Evolutionary conservation across 2,797 vertebrate genomes (phyloP).

Genomic region (Uromys caudimaculatus): DNA sequence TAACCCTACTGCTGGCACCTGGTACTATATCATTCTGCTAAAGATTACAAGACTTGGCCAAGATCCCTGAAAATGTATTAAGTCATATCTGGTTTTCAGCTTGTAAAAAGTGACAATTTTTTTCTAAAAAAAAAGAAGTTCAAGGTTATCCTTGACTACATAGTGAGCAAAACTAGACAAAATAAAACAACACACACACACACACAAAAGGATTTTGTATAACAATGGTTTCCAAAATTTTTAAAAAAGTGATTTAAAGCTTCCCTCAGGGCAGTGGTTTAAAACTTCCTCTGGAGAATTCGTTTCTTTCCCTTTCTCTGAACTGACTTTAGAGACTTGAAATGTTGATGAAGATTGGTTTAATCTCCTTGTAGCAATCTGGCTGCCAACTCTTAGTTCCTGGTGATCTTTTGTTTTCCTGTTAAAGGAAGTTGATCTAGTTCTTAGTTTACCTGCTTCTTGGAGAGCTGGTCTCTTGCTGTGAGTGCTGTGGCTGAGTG

Average conservation of each 20-base stretch:
- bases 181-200: neutral
- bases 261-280: neutral
- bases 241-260: neutral
- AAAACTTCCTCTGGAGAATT: neutral
- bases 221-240: neutral
- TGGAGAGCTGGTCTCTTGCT: neutral
- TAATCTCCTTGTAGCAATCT: neutral
- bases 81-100: constrained; percentile 52
- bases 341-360: neutral
- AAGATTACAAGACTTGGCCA: neutral
- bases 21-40: neutral
- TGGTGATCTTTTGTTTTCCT: neutral
- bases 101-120: constrained; percentile 58
- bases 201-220: neutral
- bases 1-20: neutral
- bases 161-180: neutral
- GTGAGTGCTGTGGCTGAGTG: neutral
- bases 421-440: neutral
- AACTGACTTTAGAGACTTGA: neutral
- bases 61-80: neutral
- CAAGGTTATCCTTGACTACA: neutral
- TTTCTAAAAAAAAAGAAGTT: too few relatives aligned
- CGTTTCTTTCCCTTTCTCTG: neutral
- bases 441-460: neutral
- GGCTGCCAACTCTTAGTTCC: neutral